Evolutionary conservation across 2,797 vertebrate species (phyloP), one percentile per base, ranked within the genome.

Genomic region (Crax fasciolata): DNA sequence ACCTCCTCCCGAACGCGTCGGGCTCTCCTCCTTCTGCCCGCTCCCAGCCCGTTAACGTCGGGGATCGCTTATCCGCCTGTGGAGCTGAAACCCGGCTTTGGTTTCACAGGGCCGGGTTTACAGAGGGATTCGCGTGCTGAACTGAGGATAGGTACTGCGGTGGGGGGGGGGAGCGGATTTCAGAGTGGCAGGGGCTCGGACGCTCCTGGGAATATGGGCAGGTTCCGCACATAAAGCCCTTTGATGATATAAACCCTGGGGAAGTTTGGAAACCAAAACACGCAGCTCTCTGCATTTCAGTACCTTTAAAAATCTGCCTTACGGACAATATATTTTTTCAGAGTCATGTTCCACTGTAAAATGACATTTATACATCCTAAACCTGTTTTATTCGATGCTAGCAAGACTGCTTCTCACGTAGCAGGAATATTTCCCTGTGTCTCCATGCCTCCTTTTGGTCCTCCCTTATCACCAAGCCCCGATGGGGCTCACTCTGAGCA

Each of bases 91-190:
- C 59, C 21, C 11, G 38, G 14, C 17, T 78, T 66, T 35, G 35
- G 8, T 70, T 94, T 86, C 48, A 24, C 48, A 35, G 20, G 25
- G 8, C 35, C 14, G 18, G 9, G 20, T 71, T 70, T 51, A 43
- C 11, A 19, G 21, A 55, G 14, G 35, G 12, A 28, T 66, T 88
- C 0, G 0, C 13, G 2, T 20, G n/a, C 24, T 41, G 23, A 61
- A 72, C 75, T 70, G n/a, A 39, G 66, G 57, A 27, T 10, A 55
- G 4, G 4, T 78, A 41, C 39, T 38, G 59, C 8, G 19, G 15
- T 4, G 14, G 41, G 11, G 62, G 10, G 17, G 19, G 15, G 5
- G 14, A 38, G 13, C 62, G 10, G 17, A 63, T 71, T 89, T 84
- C 30, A 7, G 41, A 57, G 35, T 21, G 70, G 14, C 5, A 4